phyloP scores from a whole-genome alignment of 1,140 invertebrate genomes.

The Wasmannia auropunctata region DNA sequence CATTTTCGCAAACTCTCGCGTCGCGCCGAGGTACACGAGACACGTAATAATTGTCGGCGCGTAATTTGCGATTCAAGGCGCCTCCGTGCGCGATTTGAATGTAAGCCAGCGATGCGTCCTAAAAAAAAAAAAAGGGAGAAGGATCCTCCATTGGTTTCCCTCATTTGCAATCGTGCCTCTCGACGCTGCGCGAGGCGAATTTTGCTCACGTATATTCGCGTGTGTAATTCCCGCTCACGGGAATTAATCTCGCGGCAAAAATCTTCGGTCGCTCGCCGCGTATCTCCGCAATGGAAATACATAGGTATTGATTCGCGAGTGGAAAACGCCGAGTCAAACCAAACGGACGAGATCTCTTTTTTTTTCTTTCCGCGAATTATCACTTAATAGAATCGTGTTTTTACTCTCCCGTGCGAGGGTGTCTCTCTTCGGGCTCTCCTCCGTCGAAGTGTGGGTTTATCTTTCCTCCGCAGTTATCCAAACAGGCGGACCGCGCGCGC shows the following conservation, averaged over 20 bases:
- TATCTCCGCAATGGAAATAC: background rate
- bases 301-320: background rate
- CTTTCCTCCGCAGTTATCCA: constrained; percentile 7
- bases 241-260: background rate
- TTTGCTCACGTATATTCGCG: background rate
- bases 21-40: too few species aligned
- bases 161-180: constrained; percentile 14
- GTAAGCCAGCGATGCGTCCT: background rate
- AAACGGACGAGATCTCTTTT: background rate
- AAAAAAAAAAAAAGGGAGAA: background rate
- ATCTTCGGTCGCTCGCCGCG: background rate
- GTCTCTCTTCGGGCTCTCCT: background rate
- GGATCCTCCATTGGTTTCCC: background rate
- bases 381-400: background rate
- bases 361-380: background rate
- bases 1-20: constrained; percentile 7
- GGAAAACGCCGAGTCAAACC: background rate
- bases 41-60: constrained; percentile 6
- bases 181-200: background rate
- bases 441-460: background rate
- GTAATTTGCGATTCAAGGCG: constrained; percentile 42
- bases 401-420: background rate
- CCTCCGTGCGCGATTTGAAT: constrained; percentile 6
- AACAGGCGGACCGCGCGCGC: background rate
- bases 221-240: too few species aligned